Percentiles rank a stretch among this genome's conserved stretches.
phyloP scores from a whole-genome alignment of 2,888 invertebrate genomes.

The Drosophila neutralis region DNA sequence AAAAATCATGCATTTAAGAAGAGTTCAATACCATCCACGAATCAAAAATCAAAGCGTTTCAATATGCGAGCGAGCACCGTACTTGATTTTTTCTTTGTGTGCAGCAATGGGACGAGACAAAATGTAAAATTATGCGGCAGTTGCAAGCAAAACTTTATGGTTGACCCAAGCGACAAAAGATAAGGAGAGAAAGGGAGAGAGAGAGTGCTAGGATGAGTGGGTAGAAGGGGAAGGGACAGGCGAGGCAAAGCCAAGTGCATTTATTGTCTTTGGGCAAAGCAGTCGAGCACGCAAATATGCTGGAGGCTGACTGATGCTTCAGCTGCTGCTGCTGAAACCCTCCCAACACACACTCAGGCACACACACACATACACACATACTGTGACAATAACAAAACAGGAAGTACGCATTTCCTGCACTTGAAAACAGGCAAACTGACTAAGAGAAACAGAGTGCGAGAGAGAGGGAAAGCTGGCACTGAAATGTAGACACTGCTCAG shows the following conservation, averaged over 20 bases:
- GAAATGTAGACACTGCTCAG: constrained; percentile 19
- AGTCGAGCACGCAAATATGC: constrained; percentile 70
- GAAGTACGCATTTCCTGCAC: constrained; percentile 79
- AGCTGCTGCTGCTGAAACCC: constrained; percentile 11
- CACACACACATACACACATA: constrained; percentile 12
- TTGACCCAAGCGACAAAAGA: constrained; percentile 56
- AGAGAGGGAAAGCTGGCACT: background rate
- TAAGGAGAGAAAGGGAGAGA: background rate
- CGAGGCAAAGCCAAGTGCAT: constrained; percentile 39
- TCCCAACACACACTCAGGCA: constrained; percentile 24
- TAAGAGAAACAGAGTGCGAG: background rate
- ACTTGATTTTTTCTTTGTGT: constrained; percentile 12
- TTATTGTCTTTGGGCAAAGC: constrained; percentile 59
- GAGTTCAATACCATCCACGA: background rate
- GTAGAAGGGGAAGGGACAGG: background rate
- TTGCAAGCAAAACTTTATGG: constrained; percentile 74
- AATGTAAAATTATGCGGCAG: constrained; percentile 77
- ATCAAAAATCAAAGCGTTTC: background rate
- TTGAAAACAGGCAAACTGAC: constrained; percentile 40
- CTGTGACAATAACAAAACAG: constrained; percentile 67
- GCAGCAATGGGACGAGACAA: constrained; percentile 53
- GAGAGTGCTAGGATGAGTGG: background rate
- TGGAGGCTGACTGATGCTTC: constrained; percentile 52
- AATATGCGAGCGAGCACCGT: background rate
- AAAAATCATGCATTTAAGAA: background rate